Base-by-base conservation (phyloP, 2,888 invertebrate genomes). In the Tipula helvola region DNA sequence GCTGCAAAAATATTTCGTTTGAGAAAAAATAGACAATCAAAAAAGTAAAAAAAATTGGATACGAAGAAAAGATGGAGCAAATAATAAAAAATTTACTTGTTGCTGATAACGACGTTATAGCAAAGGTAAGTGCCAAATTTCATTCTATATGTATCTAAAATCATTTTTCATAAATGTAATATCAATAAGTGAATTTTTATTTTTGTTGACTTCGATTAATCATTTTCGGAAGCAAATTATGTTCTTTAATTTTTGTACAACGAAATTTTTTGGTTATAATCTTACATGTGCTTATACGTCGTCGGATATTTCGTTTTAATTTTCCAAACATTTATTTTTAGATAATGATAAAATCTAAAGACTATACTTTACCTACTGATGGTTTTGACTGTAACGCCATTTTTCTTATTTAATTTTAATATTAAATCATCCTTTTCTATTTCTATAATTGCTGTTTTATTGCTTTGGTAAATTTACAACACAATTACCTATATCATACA, bases 31-130 rank as follows among this genome's bases (percentile, higher is more conserved):
- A 28, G 71, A 28, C 28, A 28, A 71, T 28, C 71, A 28, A 28
- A 28, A 28, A 71, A 71, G 10, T 12, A 28, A 28, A 28, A 28
- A 28, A 28, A 28, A 2, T 28, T 28, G 28, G 28, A 28, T 2
- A 28, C 39, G 39, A 39, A 1, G 39, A 39, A 39, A 89, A 88
- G 88, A 94, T 95, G 93, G 94, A 95, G 90, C 92, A 93, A 89
- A 93, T 94, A 88, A 92, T 95, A 87, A 90, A 92, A 86, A 94
- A 94, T 90, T 91, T 95, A 83, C 90, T 95, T 86, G 93, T 93
- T 71, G 91, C 93, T 28, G 94, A 95, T 89, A 95, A 92, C 88
- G 92, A 92, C 87, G 90, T 91, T 4, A 93, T 95, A 88, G 93
- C 93, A 89, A 92, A 94, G 93, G 95, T 95, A 92, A 90, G 89